These are phyloP conservation scores for Triplophysa bombifrons DNA, from an alignment of 2,797 vertebrate genomes.

Conservation along the genomic window DNA sequence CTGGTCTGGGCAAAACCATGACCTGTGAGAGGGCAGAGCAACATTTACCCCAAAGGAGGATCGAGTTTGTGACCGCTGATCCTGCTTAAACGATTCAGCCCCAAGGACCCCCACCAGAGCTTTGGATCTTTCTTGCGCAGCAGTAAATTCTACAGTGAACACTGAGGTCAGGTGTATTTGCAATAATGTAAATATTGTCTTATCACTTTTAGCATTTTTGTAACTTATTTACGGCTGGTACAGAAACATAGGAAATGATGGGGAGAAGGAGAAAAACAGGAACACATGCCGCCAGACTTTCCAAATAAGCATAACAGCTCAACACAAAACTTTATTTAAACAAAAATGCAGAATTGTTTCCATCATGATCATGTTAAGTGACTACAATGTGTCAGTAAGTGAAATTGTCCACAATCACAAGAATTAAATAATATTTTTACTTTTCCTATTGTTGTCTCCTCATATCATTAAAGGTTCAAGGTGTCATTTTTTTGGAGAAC, in stretches of 20 bases:
- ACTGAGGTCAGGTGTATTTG: neutral
- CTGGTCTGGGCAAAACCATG: neutral
- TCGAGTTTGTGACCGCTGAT: conserved; percentile 9
- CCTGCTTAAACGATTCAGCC: conserved; percentile 25
- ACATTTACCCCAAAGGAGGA: neutral
- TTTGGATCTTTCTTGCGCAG: conserved; percentile 1
- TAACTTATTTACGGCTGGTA: neutral
- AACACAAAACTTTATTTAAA: no score
- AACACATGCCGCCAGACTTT: no score
- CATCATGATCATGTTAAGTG: no score
- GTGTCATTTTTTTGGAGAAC: no score
- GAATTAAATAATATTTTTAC: no score
- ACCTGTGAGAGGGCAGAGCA: neutral
- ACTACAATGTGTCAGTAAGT: no score
- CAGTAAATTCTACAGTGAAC: neutral
- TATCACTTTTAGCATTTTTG: neutral
- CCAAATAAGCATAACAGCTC: no score
- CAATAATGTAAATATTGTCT: neutral
- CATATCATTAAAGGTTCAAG: no score
- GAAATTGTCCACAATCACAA: no score
- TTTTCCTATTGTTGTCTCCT: no score
- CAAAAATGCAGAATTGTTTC: no score
- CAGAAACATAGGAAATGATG: neutral
- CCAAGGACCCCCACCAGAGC: neutral
- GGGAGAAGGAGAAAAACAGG: neutral